These are phyloP conservation scores for Drosophila fuyamai DNA, from an alignment of 1,140 invertebrate species.

Conservation along the genomic window DNA sequence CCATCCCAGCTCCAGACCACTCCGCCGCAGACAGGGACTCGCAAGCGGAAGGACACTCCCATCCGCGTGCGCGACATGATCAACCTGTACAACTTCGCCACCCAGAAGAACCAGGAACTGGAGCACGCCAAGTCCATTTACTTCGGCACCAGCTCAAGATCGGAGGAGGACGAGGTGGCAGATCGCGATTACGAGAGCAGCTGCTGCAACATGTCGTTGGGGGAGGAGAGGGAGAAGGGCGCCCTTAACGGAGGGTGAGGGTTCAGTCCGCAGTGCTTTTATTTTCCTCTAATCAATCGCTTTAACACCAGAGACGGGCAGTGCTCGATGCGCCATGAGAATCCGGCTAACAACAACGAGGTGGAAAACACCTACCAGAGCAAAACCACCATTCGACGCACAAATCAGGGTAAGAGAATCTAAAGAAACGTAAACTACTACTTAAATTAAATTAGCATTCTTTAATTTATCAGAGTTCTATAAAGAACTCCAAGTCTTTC, in stretches of 20 bases:
- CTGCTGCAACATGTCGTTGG: conserved; percentile 14
- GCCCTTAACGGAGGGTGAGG: conserved; percentile 9
- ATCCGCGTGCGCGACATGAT: conserved; percentile 73
- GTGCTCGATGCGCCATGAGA: neutral
- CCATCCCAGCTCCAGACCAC: conserved; percentile 9
- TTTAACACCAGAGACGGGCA: neutral
- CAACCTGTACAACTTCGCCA: conserved; percentile 68
- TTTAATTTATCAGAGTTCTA: no score
- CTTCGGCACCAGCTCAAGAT: conserved; percentile 19
- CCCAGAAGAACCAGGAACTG: conserved; percentile 68
- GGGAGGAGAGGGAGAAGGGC: conserved; percentile 6
- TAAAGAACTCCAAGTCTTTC: no score
- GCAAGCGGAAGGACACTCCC: conserved; percentile 29
- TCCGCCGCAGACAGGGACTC: neutral
- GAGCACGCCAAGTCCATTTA: conserved; percentile 62
- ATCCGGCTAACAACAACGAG: neutral
- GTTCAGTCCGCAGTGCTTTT: fast-evolving
- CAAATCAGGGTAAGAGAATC: conserved; percentile 42
- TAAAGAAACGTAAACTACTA: neutral
- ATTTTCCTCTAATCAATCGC: neutral
- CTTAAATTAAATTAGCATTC: no score
- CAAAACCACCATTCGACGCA: conserved; percentile 70
- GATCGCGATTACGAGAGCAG: conserved; percentile 15
- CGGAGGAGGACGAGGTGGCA: conserved; percentile 11
- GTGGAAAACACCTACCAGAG: conserved; percentile 63